phyloP scores from a whole-genome alignment of 2,113 vertebrate genomes.

The human region DNA sequence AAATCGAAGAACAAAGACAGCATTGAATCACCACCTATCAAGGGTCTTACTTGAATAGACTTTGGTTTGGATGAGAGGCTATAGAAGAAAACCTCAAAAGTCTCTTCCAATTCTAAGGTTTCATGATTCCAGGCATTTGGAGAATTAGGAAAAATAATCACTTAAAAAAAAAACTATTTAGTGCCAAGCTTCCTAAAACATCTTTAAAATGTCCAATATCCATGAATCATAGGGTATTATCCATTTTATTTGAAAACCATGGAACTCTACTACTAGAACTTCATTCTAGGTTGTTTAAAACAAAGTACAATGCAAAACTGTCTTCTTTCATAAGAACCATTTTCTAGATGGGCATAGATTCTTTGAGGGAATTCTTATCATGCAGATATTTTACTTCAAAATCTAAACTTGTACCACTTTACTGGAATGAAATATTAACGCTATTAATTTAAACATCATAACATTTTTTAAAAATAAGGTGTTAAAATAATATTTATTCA shows the following conservation, averaged over 20 bases:
- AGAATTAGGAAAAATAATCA: background rate
- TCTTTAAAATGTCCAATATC: conserved; percentile 13
- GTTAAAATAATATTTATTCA: conserved; percentile 48
- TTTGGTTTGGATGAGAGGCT: background rate
- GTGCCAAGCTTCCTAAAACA: conserved; percentile 30
- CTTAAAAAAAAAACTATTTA: background rate
- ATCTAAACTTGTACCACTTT: conserved; percentile 3
- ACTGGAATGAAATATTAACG: conserved; percentile 44
- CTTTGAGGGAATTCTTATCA: background rate
- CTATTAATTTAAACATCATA: background rate
- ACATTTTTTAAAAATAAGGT: background rate
- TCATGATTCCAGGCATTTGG: background rate
- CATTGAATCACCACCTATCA: background rate
- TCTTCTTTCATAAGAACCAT: background rate
- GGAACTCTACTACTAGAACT: background rate
- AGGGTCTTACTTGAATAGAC: background rate
- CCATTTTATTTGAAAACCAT: background rate
- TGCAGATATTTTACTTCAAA: background rate
- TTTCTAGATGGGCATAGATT: background rate
- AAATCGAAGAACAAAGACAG: background rate
- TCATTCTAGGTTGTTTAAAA: conserved; percentile 18
- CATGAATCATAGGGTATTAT: background rate
- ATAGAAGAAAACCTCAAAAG: background rate
- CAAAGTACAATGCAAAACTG: background rate
- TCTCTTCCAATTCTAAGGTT: background rate